phyloP scores from a whole-genome alignment of 2,888 invertebrate genomes.

The Tenthredo notha region DNA sequence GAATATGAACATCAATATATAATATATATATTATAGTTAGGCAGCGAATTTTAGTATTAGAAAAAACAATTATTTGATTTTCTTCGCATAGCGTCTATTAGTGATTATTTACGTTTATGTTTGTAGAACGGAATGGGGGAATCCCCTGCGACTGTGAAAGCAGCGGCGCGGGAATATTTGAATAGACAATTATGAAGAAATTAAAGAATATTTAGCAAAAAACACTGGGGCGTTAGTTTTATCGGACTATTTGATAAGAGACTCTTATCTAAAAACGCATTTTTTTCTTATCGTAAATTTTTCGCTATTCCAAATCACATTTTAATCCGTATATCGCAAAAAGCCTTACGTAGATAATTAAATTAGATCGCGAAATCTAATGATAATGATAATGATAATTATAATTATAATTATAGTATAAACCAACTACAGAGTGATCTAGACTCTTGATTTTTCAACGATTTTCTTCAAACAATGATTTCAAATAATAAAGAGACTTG shows the following conservation, averaged over 20 bases:
- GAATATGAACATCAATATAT: no score
- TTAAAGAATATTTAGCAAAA: background rate
- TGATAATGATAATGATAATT: background rate
- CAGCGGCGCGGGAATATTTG: background rate
- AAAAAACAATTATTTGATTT: background rate
- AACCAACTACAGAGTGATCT: background rate
- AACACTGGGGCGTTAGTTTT: background rate
- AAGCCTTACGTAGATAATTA: no score
- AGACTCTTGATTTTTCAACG: no score
- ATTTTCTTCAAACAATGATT: no score
- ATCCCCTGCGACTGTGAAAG: background rate
- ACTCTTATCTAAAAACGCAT: slow-evolving; percentile 18
- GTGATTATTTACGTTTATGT: background rate
- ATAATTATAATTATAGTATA: no score
- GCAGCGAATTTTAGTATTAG: background rate
- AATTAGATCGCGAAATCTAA: background rate
- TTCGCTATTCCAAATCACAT: background rate
- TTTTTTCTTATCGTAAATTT: background rate
- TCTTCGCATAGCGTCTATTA: background rate
- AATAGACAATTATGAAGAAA: background rate
- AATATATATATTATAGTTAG: background rate
- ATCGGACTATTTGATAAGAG: background rate
- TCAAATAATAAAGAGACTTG: background rate
- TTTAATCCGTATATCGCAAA: slow-evolving; percentile 12
- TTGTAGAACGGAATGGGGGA: background rate